Evolutionary conservation across 1,140 invertebrate genomes (phyloP), one percentile per base, ranked within the genome.

Genomic region (Daktulosphaira vitifoliae): DNA sequence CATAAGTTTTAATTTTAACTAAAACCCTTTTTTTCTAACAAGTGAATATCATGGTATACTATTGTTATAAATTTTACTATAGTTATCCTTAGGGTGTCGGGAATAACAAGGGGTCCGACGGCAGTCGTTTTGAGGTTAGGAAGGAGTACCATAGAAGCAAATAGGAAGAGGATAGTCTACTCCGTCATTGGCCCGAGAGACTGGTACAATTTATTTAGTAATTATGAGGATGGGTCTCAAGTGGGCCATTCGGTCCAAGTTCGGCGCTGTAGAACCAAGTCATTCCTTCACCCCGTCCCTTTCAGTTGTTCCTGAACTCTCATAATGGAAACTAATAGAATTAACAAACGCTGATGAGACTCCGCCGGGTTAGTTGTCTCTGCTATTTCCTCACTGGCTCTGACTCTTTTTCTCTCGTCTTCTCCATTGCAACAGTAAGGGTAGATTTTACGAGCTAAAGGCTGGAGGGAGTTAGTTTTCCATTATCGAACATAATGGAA

Each of bases 241-340:
- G 66, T 66, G 66, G 46, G 66, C 54, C 66, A 66, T 66, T 66
- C 66, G 66, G 48, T 48, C 52, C 46, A 51, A 66, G 52, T 66
- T 66, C 56, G 56, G 11, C 29, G 42, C 42, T 7, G 54, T 25
- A 22, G 54, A 44, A n/a, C 56, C 56, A 33, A 20, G 25, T 39
- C 25, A 3, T 48, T 42, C 42, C 25, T 2, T 39, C 42, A 8
- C 42, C 9, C 26, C 56, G 15, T 16, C 42, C 15, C 25, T 11
- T 18, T 39, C 56, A 18, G 56, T 46, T 33, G 56, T 42, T 48
- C 42, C 56, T 62, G 56, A 25, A 16, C 56, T 16, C 56, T 62
- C 54, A 62, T 66, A 66, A 66, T 66, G 66, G 66, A 66, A 66
- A 66, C 52, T 66, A 66, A 66, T 66, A 66, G 66, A 66, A 66